Evolutionary conservation across 2,888 invertebrate species (phyloP).

Genomic region (Troglohyphantes excavatus): DNA sequence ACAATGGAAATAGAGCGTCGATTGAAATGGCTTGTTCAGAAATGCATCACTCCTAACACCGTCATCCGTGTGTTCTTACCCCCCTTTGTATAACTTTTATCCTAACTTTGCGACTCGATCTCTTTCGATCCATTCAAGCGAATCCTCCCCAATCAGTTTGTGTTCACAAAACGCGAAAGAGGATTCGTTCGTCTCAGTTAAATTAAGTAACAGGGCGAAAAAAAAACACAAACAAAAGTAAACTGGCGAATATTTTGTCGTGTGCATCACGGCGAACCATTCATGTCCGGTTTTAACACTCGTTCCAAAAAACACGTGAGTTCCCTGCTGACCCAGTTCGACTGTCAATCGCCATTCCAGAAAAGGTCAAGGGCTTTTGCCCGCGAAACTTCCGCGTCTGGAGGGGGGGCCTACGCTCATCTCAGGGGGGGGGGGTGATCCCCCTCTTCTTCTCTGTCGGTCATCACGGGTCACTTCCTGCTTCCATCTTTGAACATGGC

Average conservation of each 20-base stretch:
- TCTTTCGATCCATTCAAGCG: background rate
- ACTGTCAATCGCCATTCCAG: slow-evolving; percentile 34
- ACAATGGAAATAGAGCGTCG: too few relatives aligned
- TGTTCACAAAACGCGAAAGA: background rate
- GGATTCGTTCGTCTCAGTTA: too few relatives aligned
- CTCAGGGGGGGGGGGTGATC: background rate
- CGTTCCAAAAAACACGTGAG: slow-evolving; percentile 45
- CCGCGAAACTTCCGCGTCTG: slow-evolving; percentile 51
- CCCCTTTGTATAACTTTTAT: too few relatives aligned
- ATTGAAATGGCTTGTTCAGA: too few relatives aligned
- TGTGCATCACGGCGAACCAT: background rate
- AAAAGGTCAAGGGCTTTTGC: slow-evolving; percentile 64
- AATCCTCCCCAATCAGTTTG: background rate
- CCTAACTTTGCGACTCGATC: background rate
- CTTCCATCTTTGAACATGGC: slow-evolving; percentile 12
- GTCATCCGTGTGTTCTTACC: too few relatives aligned
- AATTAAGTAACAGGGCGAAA: slow-evolving; percentile 4
- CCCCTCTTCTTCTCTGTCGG: slow-evolving; percentile 18
- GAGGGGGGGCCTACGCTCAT: background rate
- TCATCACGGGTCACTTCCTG: slow-evolving; percentile 77
- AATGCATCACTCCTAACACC: too few relatives aligned
- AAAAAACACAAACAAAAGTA: slow-evolving; percentile 19
- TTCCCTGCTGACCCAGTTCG: slow-evolving; percentile 70
- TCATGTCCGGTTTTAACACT: slow-evolving; percentile 42
- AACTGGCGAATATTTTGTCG: background rate